Base-by-base conservation (phyloP, 92 coral and sea anemone species). In the Palythoa grandis region DNA sequence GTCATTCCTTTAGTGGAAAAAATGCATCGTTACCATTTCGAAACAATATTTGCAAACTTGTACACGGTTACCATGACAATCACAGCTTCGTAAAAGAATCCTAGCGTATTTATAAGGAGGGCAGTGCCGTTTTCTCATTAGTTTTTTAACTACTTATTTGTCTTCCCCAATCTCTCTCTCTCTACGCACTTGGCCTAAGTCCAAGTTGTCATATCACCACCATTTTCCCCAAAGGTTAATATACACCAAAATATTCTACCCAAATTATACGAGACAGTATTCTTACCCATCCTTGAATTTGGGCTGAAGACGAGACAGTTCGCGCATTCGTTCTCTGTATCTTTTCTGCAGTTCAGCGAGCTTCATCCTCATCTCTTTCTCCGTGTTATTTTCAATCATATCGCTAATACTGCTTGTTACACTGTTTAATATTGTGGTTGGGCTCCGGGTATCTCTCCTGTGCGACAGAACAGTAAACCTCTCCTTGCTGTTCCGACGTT, bases 291-390 rank as follows among this genome's bases (percentile, higher is more conserved):
- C 95, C 75, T 80, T 94, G 83, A 77, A 75, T 52, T 89, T 93
- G 75, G 97, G 98, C 72, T 92, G 96, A 24, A 97, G 91, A 66
- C 99, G 88, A 15, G 97, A 95, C 25, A 95, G 92, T 84, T 97
- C 99, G 17, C 97, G 84, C 82, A 86, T 77, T 76, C 93, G 91
- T 82, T 97, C 99, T 48, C 99, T 88, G 86, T 95, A 97, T 83
- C 88, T 95, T 68, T 93, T 95, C 88, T 97, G 99, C 53, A 97
- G 92, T 63, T 92, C 98, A 23, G 98, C 93, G 14, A 97, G 86
- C 74, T 93, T 91, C 95, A 95, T 91, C 40, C 99, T 88, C 84
- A 97, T 88, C 52, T 93, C 96, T 54, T 91, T 95, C 68, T 97
- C 98, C 19, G 90, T 92, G 75, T 92, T 93, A 87, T 93, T 91